Conservation (phyloP, 2,888 invertebrate species). For the Altica lythri region DNA sequence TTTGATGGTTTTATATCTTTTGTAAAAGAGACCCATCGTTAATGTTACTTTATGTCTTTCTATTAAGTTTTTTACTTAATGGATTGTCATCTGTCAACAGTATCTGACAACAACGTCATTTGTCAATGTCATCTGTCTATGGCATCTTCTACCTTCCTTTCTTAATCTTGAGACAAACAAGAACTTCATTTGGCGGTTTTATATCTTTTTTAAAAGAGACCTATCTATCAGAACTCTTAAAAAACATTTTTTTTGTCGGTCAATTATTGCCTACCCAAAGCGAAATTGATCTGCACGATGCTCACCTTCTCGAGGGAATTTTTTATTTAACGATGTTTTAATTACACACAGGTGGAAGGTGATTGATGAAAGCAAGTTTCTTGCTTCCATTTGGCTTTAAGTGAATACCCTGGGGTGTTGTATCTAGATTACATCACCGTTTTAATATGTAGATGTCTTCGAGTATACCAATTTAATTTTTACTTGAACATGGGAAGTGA, state of each 20-base stretch:
- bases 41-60: no score
- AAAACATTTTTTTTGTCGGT: slow-evolving; percentile 19
- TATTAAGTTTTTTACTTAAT: no score
- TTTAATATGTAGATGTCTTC: slow-evolving; percentile 23
- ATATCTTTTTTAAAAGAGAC: no score
- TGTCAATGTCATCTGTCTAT: no score
- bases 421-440: slow-evolving; percentile 20
- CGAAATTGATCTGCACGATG: slow-evolving; percentile 15
- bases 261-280: slow-evolving; percentile 22
- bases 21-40: no score
- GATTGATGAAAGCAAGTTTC: slow-evolving; percentile 20
- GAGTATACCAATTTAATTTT: slow-evolving; percentile 18
- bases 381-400: slow-evolving; percentile 10
- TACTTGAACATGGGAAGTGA: slow-evolving; percentile 16
- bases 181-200: no score
- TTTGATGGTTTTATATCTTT: no score
- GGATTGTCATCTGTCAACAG: no score
- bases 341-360: slow-evolving; percentile 22
- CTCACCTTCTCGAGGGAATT: slow-evolving; percentile 11
- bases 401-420: slow-evolving; percentile 19
- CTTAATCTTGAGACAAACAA: no score
- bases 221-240: no score
- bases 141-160: no score
- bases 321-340: slow-evolving; percentile 26
- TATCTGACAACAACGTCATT: no score